phyloP scores from a whole-genome alignment of 1,140 invertebrate species.

The Pogonus chalceus region DNA sequence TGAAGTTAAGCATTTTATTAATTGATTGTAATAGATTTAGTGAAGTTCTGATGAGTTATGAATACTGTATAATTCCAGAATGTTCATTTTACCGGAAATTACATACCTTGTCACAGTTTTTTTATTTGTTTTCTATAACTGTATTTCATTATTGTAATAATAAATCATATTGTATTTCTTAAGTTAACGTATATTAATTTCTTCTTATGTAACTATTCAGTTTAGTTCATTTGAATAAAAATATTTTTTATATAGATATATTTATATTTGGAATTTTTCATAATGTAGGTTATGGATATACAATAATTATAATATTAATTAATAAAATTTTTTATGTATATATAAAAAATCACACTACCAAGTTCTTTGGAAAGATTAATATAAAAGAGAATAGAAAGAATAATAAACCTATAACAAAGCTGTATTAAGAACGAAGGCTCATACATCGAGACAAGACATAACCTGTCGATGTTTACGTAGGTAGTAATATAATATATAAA shows the following conservation, averaged over 20 bases:
- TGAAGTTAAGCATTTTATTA: no score
- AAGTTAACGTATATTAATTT: not conserved
- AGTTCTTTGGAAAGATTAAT: conserved; percentile 6
- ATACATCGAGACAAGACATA: not conserved
- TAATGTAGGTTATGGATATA: not conserved
- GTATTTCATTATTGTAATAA: conserved; percentile 1
- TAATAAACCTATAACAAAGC: conserved; percentile 4
- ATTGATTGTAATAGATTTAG: no score
- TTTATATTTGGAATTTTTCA: not conserved
- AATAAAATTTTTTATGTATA: conserved; percentile 7
- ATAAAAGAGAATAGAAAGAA: conserved; percentile 7
- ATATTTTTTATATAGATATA: conserved; percentile 5
- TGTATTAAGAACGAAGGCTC: conserved; percentile 5
- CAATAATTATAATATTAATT: not conserved
- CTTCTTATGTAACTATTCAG: not conserved
- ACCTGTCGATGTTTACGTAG: not conserved
- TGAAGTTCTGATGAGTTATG: no score
- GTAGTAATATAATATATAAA: not conserved
- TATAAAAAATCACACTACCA: conserved; percentile 6
- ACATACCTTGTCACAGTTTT: not conserved
- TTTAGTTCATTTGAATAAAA: not conserved
- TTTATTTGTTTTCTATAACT: not conserved
- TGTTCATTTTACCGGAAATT: no score
- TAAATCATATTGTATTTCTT: not conserved
- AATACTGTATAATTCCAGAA: no score